Conservation (phyloP, 2,797 vertebrate species). For the Enteromius anoplus region DNA sequence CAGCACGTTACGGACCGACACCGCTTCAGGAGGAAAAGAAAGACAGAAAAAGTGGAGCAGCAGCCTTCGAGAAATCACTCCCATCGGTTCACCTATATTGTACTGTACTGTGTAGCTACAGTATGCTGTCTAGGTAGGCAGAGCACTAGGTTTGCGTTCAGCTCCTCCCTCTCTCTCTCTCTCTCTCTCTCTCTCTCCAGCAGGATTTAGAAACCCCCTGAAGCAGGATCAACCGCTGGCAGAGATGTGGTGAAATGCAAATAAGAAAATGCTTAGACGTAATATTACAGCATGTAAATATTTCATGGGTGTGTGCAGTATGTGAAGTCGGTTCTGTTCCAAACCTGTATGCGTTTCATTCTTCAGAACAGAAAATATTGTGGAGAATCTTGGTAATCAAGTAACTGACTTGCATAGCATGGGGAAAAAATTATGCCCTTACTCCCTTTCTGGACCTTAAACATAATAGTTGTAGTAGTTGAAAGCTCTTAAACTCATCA, state of each 20-base stretch:
- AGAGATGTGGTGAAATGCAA: neutral
- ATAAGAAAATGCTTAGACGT: neutral
- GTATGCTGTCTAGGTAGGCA: neutral
- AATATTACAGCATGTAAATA: neutral
- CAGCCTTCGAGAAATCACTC: constrained; percentile 10
- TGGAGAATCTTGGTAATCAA: too few relatives aligned
- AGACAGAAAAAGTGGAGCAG: constrained; percentile 5
- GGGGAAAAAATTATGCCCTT: too few relatives aligned
- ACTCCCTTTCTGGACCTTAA: too few relatives aligned
- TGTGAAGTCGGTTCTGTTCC: neutral
- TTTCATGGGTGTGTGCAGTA: neutral
- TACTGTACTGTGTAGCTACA: neutral
- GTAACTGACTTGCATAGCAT: too few relatives aligned
- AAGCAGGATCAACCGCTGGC: constrained; percentile 11
- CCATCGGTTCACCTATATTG: constrained; percentile 8
- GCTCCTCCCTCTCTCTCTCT: too few relatives aligned
- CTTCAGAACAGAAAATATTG: too few relatives aligned
- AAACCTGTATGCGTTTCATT: neutral
- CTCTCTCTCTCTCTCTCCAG: neutral
- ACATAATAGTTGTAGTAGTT: too few relatives aligned
- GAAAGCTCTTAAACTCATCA: too few relatives aligned
- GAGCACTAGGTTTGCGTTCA: neutral
- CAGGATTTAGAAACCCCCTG: neutral
- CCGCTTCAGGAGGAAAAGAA: neutral
- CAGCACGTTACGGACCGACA: neutral